phyloP scores from a whole-genome alignment of 2,113 vertebrate species.

The Pseudorasbora parva region DNA sequence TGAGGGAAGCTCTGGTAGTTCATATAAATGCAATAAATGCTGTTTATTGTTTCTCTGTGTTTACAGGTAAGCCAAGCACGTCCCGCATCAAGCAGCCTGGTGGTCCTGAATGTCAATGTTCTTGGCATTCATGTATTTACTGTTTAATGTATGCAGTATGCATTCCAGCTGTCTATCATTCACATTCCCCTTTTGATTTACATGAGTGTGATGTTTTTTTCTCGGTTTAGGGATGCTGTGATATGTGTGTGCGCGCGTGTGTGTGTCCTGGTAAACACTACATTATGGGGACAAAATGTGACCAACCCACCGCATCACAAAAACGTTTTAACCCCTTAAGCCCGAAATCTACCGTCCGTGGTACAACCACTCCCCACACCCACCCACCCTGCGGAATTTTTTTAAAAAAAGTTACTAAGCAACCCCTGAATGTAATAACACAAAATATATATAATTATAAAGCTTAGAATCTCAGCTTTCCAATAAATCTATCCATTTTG shows the following conservation, averaged over 20 bases:
- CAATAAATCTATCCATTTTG: no score
- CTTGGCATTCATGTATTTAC: background rate
- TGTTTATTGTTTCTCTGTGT: constrained; percentile 1
- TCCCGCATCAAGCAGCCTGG: background rate
- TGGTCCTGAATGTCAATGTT: background rate
- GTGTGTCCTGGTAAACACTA: no score
- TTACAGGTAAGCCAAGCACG: background rate
- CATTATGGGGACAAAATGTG: no score
- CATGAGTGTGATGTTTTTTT: background rate
- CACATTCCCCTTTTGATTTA: background rate
- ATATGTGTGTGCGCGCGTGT: background rate
- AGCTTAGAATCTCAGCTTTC: no score
- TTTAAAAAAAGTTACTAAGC: no score
- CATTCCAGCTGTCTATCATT: background rate
- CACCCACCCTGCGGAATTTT: no score
- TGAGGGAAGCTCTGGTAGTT: background rate
- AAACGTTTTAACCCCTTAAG: no score
- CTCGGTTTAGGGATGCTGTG: background rate
- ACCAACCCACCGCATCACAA: no score
- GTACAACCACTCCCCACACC: no score
- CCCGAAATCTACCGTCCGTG: no score
- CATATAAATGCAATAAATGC: background rate
- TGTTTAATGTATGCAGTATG: background rate
- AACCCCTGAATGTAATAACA: no score
- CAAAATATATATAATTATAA: no score